Evolutionary conservation across 1,140 invertebrate species (phyloP), one percentile per base, ranked within the genome.

Genomic region (Mycetomoellerius zeteki): DNA sequence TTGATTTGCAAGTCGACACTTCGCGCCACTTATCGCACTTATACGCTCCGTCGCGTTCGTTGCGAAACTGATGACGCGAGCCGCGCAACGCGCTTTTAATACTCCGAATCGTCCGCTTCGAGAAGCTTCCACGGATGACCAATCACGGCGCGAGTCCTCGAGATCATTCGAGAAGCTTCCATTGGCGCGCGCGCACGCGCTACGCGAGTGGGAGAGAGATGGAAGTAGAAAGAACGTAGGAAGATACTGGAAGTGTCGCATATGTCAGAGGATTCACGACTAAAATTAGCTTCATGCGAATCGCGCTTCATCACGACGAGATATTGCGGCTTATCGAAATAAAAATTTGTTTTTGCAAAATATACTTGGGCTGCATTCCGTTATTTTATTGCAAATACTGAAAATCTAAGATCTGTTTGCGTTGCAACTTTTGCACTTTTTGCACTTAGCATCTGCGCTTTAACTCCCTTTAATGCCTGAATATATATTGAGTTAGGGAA

Each of bases 111-210:
- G 71, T 76, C 58, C 81, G 86, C 58, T 88, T 92, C 91, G 76
- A 90, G 88, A 90, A 92, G 19, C 62, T 91, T 91, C 88, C 10
- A 0, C 1, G 10, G 5, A 69, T 71, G 81, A 87, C 90, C 91
- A 89, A 91, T 92, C 73, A 14, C 19, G 54, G 27, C 27, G 43
- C 33, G 33, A 65, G 21, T 50, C 33, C 4, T 30, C 16, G 4
- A 50, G 47, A 50, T 14, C 47, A 16, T 16, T 50, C 47, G 47
- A 12, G 14, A 47, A 6, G 24, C 3, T 64, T 24, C 43, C n/a
- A 88, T 84, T 82, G 77, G 54, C 37, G 27, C 1, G 21, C 7
- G 27, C 5, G 4, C 52, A 10, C 19, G 5, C 8, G 1, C 14
- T 8, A 14, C 50, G 30, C 0, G 21, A n/a, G 21, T 2, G n/a